Evolutionary conservation across 2,888 invertebrate genomes (phyloP), one percentile per base, ranked within the genome.

Genomic region (Bibio marci): DNA sequence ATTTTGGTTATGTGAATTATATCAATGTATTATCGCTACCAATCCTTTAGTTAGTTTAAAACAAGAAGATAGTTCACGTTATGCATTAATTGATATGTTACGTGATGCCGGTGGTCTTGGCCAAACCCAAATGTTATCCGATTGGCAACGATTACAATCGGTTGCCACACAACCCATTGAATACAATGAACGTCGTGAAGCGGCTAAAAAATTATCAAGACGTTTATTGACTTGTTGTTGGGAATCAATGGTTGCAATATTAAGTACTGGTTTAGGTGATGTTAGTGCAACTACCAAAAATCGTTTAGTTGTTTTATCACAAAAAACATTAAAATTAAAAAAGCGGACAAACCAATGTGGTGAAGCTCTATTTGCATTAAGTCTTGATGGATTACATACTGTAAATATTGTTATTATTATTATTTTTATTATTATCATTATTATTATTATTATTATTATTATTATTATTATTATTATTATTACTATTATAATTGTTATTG

Each of bases 1-100:
- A 0, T 81, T 86, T 0, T 95, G 94, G 94, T 70, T 95, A 3
- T 76, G 86, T 27, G 91, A 94, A 53, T 66, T 95, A 7, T 95
- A 92, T 55, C 87, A 87, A 50, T 83, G 81, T 53, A 76, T 91
- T 2, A 64, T 90, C 4, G 72, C 79, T 0, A 70, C 71, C 40
- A 62, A 62, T 47, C 52, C 60, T 2, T 42, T 62, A 38, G 59
- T 58, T 28, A 47, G 51, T 11, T 50, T 62, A 47, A 54, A 55
- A n/a, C 58, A 59, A 39, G 43, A 55, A 36, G 55, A 58, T 6
- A 52, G 52, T 3, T 51, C 43, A 11, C 54, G 61, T 3, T 62
- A 60, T 45, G 60, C 62, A 5, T 48, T 62, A 15, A 55, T 62
- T 2, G 62, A 62, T 43, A 61, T 62, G 61, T 48, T 65, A 50